These are phyloP conservation scores for Hylaeus anthracinus DNA, from an alignment of 1,140 invertebrate species.

Conservation along the genomic window DNA sequence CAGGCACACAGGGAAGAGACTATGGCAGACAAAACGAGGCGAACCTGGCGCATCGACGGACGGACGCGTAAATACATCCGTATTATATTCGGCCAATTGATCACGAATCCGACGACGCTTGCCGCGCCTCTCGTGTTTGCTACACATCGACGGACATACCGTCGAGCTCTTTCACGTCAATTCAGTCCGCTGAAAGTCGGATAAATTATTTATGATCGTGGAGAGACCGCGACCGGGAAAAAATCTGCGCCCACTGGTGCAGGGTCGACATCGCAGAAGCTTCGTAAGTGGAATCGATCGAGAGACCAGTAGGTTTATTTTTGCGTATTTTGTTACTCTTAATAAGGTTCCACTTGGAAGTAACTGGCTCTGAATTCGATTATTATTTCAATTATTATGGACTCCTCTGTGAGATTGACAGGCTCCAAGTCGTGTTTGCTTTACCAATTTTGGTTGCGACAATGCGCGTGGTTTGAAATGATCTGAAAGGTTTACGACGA, in stretches of 20 bases:
- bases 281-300: no score
- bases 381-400: no score
- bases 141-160: slow-evolving; percentile 65
- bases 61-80: slow-evolving; percentile 69
- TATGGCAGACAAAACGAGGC: slow-evolving; percentile 63
- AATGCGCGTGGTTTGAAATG: no score
- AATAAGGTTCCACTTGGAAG: no score
- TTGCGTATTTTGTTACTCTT: no score
- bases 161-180: slow-evolving; percentile 38
- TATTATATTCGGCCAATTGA: slow-evolving; percentile 80
- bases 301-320: not conserved
- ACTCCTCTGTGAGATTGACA: no score
- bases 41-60: slow-evolving; percentile 47
- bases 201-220: slow-evolving; percentile 25
- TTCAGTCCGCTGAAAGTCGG: not conserved
- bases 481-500: no score
- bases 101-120: slow-evolving; percentile 73
- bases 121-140: slow-evolving; percentile 76
- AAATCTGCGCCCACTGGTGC: not conserved
- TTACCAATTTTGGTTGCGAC: no score
- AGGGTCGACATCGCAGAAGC: not conserved
- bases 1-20: slow-evolving; percentile 60
- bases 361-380: no score
- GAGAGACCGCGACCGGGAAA: not conserved
- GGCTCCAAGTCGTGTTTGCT: no score